A percentile compares a stretch with the other conserved stretches of the same genome.
These are phyloP conservation scores for Drosophila buzzatii DNA, from an alignment of 2,888 invertebrate species.

Conservation along the genomic window DNA sequence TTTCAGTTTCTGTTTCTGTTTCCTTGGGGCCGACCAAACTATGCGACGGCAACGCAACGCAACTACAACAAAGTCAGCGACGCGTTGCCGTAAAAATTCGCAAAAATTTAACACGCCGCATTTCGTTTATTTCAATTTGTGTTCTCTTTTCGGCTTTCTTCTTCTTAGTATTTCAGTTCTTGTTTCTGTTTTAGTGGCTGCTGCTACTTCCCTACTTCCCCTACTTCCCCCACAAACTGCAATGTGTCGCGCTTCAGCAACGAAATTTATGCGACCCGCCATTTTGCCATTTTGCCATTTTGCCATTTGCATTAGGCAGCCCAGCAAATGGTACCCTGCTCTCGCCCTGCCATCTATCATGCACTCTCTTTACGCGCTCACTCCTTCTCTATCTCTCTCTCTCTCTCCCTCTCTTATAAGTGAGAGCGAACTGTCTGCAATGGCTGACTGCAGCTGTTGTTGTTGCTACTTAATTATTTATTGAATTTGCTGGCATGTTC, in stretches of 20 bases:
- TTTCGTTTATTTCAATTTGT: slow-evolving; percentile 65
- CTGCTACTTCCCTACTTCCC: slow-evolving; percentile 4
- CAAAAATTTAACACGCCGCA: slow-evolving; percentile 68
- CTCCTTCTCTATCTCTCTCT: not conserved
- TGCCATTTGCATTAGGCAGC: slow-evolving; percentile 50
- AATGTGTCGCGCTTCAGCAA: slow-evolving; percentile 69
- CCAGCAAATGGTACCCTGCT: slow-evolving; percentile 31
- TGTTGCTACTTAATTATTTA: slow-evolving; percentile 24
- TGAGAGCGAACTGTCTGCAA: slow-evolving; percentile 27
- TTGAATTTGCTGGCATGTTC: slow-evolving; percentile 5
- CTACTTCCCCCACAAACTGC: slow-evolving; percentile 6
- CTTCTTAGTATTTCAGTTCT: slow-evolving; percentile 25
- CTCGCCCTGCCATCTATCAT: slow-evolving; percentile 1
- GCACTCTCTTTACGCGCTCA: slow-evolving; percentile 4
- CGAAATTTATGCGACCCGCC: slow-evolving; percentile 73
- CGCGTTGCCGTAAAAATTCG: slow-evolving; percentile 59
- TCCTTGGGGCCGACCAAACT: slow-evolving; percentile 67
- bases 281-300: slow-evolving; percentile 62
- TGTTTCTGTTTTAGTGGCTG: slow-evolving; percentile 14
- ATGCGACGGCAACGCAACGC: slow-evolving; percentile 49
- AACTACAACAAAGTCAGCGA: slow-evolving; percentile 54
- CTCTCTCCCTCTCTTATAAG: slow-evolving; percentile 13
- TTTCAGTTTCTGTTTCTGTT: slow-evolving; percentile 58
- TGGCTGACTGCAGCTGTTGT: slow-evolving; percentile 23
- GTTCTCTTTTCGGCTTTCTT: slow-evolving; percentile 51